Conservation (phyloP, 2,888 invertebrate species). For the Apotomis betuletana region DNA sequence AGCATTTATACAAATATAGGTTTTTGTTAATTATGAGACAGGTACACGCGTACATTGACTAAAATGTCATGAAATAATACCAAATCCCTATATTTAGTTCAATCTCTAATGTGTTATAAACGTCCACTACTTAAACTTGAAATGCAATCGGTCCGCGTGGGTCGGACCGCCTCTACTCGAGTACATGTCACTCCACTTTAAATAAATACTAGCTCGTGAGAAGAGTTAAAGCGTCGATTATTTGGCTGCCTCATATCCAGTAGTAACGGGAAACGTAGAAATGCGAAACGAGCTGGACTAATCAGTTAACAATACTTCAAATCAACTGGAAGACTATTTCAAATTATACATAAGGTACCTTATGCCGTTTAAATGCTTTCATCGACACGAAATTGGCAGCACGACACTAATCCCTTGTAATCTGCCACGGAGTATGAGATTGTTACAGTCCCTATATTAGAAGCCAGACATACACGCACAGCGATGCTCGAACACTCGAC, state of each 20-base stretch:
- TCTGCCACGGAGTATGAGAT: conserved; percentile 73
- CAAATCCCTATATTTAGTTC: conserved; percentile 53
- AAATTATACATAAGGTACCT: conserved; percentile 44
- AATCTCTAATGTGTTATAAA: conserved; percentile 43
- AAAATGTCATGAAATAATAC: conserved; percentile 69
- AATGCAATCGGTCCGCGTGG: conserved; percentile 34
- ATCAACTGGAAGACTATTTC: conserved; percentile 75
- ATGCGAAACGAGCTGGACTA: conserved; percentile 58
- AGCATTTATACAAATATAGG: conserved; percentile 59
- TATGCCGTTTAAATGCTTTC: conserved; percentile 39
- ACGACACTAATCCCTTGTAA: conserved; percentile 68
- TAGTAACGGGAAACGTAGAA: conserved; percentile 54
- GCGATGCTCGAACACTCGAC: conserved; percentile 75
- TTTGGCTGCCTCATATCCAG: conserved; percentile 48
- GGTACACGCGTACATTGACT: conserved; percentile 73
- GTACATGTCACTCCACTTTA: conserved; percentile 7
- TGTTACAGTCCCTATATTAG: conserved; percentile 64
- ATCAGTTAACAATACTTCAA: conserved; percentile 51
- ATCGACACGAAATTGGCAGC: conserved; percentile 27
- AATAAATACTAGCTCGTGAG: conserved; percentile 15
- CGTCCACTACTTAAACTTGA: conserved; percentile 41
- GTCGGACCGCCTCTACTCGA: conserved; percentile 22
- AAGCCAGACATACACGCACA: conserved; percentile 78
- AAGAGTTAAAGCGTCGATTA: conserved; percentile 35
- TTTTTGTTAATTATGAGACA: conserved; percentile 63